phyloP scores from a whole-genome alignment of 2,888 invertebrate species.

The Drosophila quinaria region DNA sequence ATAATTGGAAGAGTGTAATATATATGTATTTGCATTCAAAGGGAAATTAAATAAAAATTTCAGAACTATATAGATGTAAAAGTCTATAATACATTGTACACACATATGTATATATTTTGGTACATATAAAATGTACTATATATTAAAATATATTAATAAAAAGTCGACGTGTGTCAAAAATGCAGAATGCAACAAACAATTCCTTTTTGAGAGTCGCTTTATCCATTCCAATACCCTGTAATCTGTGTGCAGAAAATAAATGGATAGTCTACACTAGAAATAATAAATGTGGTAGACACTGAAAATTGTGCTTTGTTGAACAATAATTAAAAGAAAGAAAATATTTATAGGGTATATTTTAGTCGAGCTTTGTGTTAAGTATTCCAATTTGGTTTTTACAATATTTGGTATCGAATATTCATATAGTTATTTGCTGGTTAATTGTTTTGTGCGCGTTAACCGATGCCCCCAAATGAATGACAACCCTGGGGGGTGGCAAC shows the following conservation, averaged over 20 bases:
- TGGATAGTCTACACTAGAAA: neutral
- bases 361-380: neutral
- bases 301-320: too few species aligned
- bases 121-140: neutral
- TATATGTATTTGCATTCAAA: constrained; percentile 1
- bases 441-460: constrained; percentile 38
- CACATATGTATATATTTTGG: neutral
- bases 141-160: constrained; percentile 10
- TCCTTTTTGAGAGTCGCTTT: constrained; percentile 2
- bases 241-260: neutral
- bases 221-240: constrained; percentile 14
- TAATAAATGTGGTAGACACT: neutral
- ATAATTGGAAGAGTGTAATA: constrained; percentile 3
- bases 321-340: neutral
- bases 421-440: constrained; percentile 22
- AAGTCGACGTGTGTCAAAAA: constrained; percentile 19
- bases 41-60: constrained; percentile 17
- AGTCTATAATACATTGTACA: too few species aligned
- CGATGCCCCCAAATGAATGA: constrained; percentile 5
- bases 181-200: constrained; percentile 30
- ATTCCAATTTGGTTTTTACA: neutral
- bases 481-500: neutral
- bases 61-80: neutral
- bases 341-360: neutral
- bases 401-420: constrained; percentile 7